Conservation (phyloP, 2,113 vertebrate genomes). For the Gobio gobio region DNA sequence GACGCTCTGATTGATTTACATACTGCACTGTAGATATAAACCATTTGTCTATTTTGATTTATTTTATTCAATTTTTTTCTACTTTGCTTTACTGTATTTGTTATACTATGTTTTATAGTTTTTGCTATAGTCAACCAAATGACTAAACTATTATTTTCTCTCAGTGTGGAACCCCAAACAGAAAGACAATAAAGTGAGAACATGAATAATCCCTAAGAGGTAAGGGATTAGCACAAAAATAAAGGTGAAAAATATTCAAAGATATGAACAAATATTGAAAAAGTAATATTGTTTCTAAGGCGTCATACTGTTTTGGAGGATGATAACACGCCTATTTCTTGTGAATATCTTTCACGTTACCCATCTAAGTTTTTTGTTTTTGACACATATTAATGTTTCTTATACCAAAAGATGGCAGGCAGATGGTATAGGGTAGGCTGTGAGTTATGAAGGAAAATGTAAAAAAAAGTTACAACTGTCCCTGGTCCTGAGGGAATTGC, state of each 20-base stretch:
- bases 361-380: neutral
- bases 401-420: neutral
- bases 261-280: neutral
- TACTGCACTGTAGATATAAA: neutral
- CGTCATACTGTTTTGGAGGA: neutral
- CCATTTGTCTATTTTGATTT: neutral
- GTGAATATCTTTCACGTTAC: too few relatives aligned
- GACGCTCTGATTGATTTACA: neutral
- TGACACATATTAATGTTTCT: constrained; percentile 1
- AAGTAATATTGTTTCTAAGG: neutral
- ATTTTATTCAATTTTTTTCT: neutral
- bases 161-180: neutral
- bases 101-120: neutral
- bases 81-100: neutral
- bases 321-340: neutral
- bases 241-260: neutral
- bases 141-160: neutral
- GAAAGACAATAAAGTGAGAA: neutral
- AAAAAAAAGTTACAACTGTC: neutral
- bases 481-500: neutral
- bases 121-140: neutral
- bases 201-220: neutral
- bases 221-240: neutral
- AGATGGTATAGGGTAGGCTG: neutral
- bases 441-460: neutral